A percentile compares a stretch with the other conserved stretches of the same genome.
Evolutionary conservation across 2,113 vertebrate genomes (phyloP).

Genomic region (Andinoacara biseriatus): DNA sequence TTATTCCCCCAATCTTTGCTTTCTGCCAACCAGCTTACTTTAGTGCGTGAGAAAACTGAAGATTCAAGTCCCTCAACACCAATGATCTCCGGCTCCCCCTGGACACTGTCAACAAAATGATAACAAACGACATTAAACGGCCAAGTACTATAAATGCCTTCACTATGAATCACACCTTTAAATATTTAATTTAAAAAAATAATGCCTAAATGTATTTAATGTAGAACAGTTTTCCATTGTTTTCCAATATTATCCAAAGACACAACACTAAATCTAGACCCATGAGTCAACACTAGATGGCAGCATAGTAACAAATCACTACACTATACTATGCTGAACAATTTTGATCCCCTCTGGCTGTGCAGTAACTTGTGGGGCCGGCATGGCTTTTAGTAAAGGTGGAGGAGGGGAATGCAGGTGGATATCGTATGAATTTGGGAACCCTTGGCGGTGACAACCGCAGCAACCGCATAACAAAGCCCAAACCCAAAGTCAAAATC

Average conservation of each 20-base stretch:
- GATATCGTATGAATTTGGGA: conserved; percentile 67
- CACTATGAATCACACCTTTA: background rate
- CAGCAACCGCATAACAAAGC: conserved; percentile 66
- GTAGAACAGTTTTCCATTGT: background rate
- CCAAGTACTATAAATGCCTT: background rate
- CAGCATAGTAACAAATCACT: conserved; percentile 41
- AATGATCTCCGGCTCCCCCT: conserved; percentile 44
- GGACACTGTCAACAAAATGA: background rate
- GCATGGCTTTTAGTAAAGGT: conserved; percentile 15
- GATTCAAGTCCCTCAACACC: background rate
- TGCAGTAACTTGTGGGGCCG: conserved; percentile 5
- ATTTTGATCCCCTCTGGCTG: background rate
- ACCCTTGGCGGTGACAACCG: conserved; percentile 67
- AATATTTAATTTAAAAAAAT: background rate
- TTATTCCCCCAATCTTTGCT: conserved; percentile 9
- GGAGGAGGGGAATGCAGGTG: conserved; percentile 26
- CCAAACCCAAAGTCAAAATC: conserved; percentile 34
- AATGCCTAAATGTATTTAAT: background rate
- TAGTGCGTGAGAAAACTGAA: background rate
- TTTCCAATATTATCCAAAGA: background rate
- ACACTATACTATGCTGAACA: too few species aligned
- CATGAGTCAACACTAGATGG: conserved; percentile 64
- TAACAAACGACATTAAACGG: background rate
- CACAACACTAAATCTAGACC: background rate
- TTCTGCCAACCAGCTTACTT: background rate